Conservation (phyloP, 2,797 vertebrate genomes). For the Coendou prehensilis region DNA sequence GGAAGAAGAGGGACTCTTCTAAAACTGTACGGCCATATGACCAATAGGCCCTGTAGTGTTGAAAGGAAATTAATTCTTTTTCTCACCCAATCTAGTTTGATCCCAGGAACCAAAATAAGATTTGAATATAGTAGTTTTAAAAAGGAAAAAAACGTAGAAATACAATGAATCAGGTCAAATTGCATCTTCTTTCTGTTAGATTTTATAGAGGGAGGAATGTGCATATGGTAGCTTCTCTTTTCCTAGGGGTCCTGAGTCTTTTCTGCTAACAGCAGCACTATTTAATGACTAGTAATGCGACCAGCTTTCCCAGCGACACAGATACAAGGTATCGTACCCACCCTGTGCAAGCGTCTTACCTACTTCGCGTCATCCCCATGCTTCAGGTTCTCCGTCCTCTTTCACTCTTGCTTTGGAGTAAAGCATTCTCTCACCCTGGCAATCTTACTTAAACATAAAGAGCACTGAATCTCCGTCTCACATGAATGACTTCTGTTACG, state of each 20-base stretch:
- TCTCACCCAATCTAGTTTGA: slow-evolving; percentile 43
- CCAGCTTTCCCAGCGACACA: not conserved
- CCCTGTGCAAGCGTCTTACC: not conserved
- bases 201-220: not conserved
- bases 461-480: not conserved
- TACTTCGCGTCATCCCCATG: not conserved
- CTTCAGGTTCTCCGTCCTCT: not conserved
- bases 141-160: not conserved
- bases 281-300: not conserved
- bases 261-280: not conserved
- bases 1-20: not conserved
- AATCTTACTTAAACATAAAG: slow-evolving; percentile 2
- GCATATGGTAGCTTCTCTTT: not conserved
- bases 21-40: not conserved
- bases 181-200: not conserved
- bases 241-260: not conserved
- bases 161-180: not conserved
- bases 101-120: slow-evolving; percentile 53
- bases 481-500: not conserved
- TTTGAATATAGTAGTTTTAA: slow-evolving; percentile 32
- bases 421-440: not conserved
- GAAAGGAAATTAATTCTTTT: slow-evolving; percentile 54
- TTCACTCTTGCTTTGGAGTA: not conserved
- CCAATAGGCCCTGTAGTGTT: not conserved
- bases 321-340: not conserved